Percentiles rank a stretch among this genome's conserved stretches.
Conservation (phyloP, 2,797 vertebrate genomes). For the Chaenodraco wilsoni region DNA sequence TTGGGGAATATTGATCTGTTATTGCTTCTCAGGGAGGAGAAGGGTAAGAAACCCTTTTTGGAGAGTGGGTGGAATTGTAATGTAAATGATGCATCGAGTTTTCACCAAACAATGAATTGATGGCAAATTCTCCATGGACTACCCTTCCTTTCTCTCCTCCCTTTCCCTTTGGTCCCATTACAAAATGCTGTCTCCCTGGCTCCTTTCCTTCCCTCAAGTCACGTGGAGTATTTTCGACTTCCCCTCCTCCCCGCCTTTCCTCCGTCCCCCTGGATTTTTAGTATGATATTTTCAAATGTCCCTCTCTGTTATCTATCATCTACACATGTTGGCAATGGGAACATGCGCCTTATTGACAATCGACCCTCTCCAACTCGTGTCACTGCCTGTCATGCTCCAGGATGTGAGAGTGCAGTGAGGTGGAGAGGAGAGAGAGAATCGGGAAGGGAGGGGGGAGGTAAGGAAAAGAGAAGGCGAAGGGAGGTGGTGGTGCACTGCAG, state of each 20-base stretch:
- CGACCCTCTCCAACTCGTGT: conserved; percentile 21
- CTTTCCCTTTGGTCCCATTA: conserved; percentile 37
- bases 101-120: conserved; percentile 30
- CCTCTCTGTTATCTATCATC: conserved; percentile 26
- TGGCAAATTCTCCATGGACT: conserved; percentile 24
- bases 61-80: conserved; percentile 26
- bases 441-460: conserved; percentile 38
- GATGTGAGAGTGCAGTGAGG: conserved; percentile 59
- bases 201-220: conserved; percentile 29
- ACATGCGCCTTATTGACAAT: conserved; percentile 51
- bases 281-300: conserved; percentile 16
- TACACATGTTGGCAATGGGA: conserved; percentile 33
- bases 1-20: conserved; percentile 36
- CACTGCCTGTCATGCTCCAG: conserved; percentile 40
- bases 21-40: neutral
- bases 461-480: conserved; percentile 42
- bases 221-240: conserved; percentile 28
- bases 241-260: conserved; percentile 13
- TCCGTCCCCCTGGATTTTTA: conserved; percentile 4
- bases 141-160: conserved; percentile 12
- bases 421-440: conserved; percentile 34
- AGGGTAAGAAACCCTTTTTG: conserved; percentile 3
- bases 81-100: conserved; percentile 41
- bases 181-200: conserved; percentile 24
- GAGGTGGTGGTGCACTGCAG: conserved; percentile 84